phyloP scores from a whole-genome alignment of 2,888 invertebrate species.

The Frankliniella fusca region DNA sequence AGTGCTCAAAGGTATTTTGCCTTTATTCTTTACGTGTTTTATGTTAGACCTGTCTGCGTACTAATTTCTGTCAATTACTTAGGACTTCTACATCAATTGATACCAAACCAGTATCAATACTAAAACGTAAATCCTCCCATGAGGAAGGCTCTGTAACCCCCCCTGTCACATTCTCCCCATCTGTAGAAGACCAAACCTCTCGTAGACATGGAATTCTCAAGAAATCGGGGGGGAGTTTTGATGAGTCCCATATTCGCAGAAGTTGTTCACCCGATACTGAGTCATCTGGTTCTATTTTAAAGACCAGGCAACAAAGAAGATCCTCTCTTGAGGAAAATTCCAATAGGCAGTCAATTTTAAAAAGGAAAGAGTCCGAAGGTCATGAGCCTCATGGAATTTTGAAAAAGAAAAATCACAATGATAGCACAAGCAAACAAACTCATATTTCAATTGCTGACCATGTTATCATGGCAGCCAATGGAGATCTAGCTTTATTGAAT shows the following conservation, averaged over 20 bases:
- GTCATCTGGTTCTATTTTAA: slow-evolving; percentile 63
- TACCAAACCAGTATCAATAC: slow-evolving; percentile 53
- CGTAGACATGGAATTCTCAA: slow-evolving; percentile 68
- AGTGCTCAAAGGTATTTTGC: neutral
- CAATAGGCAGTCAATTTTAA: slow-evolving; percentile 56
- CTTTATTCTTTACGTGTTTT: neutral
- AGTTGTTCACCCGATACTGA: slow-evolving; percentile 67
- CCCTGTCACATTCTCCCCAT: slow-evolving; percentile 76
- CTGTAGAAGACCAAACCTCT: slow-evolving; percentile 61
- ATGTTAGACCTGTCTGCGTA: neutral
- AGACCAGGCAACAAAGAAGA: slow-evolving; percentile 56
- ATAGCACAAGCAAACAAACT: slow-evolving; percentile 44
- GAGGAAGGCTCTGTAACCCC: slow-evolving; percentile 55
- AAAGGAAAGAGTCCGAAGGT: slow-evolving; percentile 63
- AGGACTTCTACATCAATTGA: slow-evolving; percentile 39
- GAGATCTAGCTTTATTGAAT: neutral
- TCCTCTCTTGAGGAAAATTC: slow-evolving; percentile 67
- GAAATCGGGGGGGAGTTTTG: slow-evolving; percentile 70
- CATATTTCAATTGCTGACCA: slow-evolving; percentile 67
- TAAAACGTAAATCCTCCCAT: slow-evolving; percentile 55
- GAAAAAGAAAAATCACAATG: slow-evolving; percentile 61
- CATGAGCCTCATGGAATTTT: slow-evolving; percentile 73
- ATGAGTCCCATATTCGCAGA: slow-evolving; percentile 69
- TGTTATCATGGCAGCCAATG: slow-evolving; percentile 53
- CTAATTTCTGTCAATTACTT: neutral